Conservation (phyloP, 2,888 invertebrate genomes). For the Thereva nobilitata region DNA sequence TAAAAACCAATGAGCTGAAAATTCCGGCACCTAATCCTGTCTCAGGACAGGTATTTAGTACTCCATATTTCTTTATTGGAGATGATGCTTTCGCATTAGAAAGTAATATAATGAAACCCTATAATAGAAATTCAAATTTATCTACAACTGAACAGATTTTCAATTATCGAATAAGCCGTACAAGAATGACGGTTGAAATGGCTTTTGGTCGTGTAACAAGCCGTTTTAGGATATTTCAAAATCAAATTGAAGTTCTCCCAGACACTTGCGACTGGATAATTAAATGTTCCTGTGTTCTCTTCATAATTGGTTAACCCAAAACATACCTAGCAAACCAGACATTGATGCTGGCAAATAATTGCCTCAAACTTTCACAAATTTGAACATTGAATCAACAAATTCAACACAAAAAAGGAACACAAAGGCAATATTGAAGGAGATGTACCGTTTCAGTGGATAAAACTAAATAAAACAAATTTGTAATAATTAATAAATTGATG, state of each 20-base stretch:
- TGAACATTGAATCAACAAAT: too few relatives aligned
- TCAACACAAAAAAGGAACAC: too few relatives aligned
- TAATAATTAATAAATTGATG: too few relatives aligned
- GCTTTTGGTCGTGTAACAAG: slow-evolving; percentile 20
- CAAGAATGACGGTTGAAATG: slow-evolving; percentile 9
- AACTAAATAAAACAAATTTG: too few relatives aligned
- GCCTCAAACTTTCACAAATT: neutral
- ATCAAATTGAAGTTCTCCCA: slow-evolving; percentile 16
- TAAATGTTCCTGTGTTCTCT: slow-evolving; percentile 4
- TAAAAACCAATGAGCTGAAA: neutral
- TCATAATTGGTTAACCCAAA: neutral
- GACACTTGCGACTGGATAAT: neutral
- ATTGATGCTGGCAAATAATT: neutral
- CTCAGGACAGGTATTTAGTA: neutral
- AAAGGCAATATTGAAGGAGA: too few relatives aligned
- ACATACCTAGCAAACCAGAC: neutral
- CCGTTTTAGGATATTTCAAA: slow-evolving; percentile 22
- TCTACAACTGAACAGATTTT: too few relatives aligned
- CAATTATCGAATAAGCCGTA: slow-evolving; percentile 17
- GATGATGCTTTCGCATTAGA: slow-evolving; percentile 21
- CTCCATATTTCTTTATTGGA: slow-evolving; percentile 13
- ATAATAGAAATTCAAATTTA: too few relatives aligned
- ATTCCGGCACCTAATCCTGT: too few relatives aligned
- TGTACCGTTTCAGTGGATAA: too few relatives aligned
- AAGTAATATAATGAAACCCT: slow-evolving; percentile 10